These are phyloP conservation scores for Zootoca vivipara DNA, from an alignment of 2,113 vertebrate genomes.

Conservation along the genomic window DNA sequence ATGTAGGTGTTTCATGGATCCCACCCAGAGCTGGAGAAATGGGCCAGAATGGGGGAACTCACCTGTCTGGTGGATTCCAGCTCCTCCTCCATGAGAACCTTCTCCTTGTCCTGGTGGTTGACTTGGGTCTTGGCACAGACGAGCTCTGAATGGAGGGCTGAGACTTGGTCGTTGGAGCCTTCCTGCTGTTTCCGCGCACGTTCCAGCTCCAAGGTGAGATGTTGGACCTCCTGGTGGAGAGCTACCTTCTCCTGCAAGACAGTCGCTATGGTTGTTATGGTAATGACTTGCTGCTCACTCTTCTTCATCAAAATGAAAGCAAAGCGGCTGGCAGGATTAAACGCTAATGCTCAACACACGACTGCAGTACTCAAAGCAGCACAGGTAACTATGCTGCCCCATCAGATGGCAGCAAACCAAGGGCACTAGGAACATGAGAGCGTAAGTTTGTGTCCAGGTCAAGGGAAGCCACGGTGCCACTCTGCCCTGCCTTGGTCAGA, in stretches of 20 bases:
- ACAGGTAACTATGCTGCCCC: too few relatives aligned
- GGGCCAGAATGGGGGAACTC: not conserved
- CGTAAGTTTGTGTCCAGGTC: too few relatives aligned
- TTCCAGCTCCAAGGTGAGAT: conserved; percentile 58
- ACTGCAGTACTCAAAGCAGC: not conserved
- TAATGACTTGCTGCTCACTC: rapidly evolving
- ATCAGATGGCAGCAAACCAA: too few relatives aligned
- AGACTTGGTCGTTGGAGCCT: conserved; percentile 56
- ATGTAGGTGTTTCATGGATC: not conserved
- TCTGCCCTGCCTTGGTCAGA: too few relatives aligned
- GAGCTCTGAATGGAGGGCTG: conserved; percentile 50
- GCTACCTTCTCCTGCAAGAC: conserved; percentile 69
- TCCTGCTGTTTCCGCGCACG: conserved; percentile 33
- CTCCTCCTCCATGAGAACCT: conserved; percentile 57
- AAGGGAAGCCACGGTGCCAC: too few relatives aligned
- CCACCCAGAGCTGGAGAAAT: not conserved
- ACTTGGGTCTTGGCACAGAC: conserved; percentile 41
- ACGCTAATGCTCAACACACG: rapidly evolving
- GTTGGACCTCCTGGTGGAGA: conserved; percentile 58
- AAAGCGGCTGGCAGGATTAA: not conserved
- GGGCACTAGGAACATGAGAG: too few relatives aligned
- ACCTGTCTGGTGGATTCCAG: conserved; percentile 63
- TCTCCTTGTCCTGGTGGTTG: conserved; percentile 61
- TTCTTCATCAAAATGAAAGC: not conserved
- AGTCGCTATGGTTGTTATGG: not conserved